Evolutionary conservation across 1,140 invertebrate species (phyloP).

Genomic region (Euglossa dilemma): DNA sequence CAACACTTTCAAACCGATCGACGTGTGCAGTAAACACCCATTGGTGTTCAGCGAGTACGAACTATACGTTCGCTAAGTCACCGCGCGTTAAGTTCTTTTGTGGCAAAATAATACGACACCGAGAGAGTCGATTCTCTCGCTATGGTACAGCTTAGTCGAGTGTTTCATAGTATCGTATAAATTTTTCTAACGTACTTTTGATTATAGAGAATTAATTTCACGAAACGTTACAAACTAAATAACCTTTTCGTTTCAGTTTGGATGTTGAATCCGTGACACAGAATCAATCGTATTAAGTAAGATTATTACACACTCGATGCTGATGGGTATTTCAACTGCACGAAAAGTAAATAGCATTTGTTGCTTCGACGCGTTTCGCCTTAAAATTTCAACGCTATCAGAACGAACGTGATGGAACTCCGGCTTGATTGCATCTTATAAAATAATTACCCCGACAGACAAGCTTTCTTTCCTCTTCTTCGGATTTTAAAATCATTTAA

Average conservation of each 20-base stretch:
- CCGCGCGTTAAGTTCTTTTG: background rate
- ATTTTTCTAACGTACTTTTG: background rate
- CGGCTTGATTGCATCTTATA: background rate
- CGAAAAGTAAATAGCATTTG: conserved; percentile 4
- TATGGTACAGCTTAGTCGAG: background rate
- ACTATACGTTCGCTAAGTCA: background rate
- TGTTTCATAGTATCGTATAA: background rate
- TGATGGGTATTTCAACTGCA: background rate
- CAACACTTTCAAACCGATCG: background rate
- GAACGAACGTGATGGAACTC: conserved; percentile 11
- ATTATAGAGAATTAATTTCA: background rate
- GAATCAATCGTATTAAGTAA: background rate
- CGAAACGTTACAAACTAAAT: background rate
- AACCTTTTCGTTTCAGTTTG: no score
- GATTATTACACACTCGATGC: background rate
- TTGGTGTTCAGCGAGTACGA: background rate
- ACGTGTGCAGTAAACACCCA: conserved; percentile 1
- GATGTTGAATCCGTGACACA: background rate
- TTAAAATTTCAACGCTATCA: background rate
- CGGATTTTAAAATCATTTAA: conserved; percentile 6
- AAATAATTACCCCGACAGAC: background rate
- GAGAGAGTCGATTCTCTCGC: background rate
- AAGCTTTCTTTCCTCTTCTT: background rate
- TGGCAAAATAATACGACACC: background rate
- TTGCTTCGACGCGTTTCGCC: background rate